Percentiles rank a stretch among this genome's conserved stretches.
These are phyloP conservation scores for Drosophila novamexicana DNA, from an alignment of 1,140 invertebrate genomes.

Conservation along the genomic window DNA sequence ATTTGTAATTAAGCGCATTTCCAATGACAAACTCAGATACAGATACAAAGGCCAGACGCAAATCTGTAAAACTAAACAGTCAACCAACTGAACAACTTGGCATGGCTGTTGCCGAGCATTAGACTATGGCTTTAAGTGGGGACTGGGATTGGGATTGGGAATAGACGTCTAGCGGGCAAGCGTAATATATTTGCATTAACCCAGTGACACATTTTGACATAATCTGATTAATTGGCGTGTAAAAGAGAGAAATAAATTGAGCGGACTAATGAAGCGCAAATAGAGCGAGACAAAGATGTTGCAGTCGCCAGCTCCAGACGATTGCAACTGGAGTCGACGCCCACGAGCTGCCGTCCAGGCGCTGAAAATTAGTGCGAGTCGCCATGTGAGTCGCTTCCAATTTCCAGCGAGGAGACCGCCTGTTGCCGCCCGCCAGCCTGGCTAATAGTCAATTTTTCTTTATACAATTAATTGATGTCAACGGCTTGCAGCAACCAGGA, in stretches of 20 bases:
- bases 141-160: conserved; percentile 5
- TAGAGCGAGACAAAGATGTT: conserved; percentile 44
- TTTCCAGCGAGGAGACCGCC: conserved; percentile 31
- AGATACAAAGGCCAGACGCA: conserved; percentile 32
- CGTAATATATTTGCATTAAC: conserved; percentile 81
- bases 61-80: conserved; percentile 33
- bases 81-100: conserved; percentile 10
- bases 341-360: conserved; percentile 17
- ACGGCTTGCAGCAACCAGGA: conserved; percentile 74
- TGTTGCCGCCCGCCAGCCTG: conserved; percentile 10
- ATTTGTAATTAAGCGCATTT: conserved; percentile 73
- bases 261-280: conserved; percentile 68
- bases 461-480: conserved; percentile 74
- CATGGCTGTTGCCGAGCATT: background rate
- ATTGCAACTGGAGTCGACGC: conserved; percentile 26
- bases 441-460: conserved; percentile 6
- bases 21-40: conserved; percentile 40
- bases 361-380: conserved; percentile 20
- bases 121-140: conserved; percentile 6
- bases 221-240: conserved; percentile 81
- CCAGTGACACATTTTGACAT: conserved; percentile 81
- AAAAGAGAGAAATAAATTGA: conserved; percentile 76
- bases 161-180: conserved; percentile 18
- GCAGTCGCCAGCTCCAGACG: conserved; percentile 6
- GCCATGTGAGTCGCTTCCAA: conserved; percentile 47